Percentiles rank a stretch among this genome's conserved stretches.
Evolutionary conservation across 2,888 invertebrate species (phyloP).

Genomic region (Bombylius major): DNA sequence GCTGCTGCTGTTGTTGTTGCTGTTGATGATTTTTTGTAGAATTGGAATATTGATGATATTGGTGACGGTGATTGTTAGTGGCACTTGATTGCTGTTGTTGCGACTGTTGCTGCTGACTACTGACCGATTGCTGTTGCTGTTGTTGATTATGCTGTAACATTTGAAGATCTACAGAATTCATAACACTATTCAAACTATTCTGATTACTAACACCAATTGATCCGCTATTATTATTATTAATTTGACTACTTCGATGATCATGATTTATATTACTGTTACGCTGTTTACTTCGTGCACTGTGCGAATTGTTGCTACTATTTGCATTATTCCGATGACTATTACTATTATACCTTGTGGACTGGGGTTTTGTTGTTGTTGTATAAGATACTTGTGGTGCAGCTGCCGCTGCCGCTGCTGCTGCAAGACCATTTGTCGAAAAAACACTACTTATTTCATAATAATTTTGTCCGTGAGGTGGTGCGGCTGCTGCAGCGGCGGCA

Average conservation of each 20-base stretch:
- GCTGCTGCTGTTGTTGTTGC: slow-evolving; percentile 20
- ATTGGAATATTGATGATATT: slow-evolving; percentile 13
- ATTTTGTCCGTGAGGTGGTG: slow-evolving; percentile 38
- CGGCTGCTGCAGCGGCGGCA: slow-evolving; percentile 32
- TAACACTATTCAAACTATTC: slow-evolving; percentile 23
- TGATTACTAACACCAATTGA: slow-evolving; percentile 18
- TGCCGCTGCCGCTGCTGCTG: slow-evolving; percentile 49
- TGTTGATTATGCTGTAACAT: slow-evolving; percentile 16
- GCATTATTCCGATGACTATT: slow-evolving; percentile 25
- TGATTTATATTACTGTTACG: slow-evolving; percentile 21
- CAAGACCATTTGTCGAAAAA: slow-evolving; percentile 57
- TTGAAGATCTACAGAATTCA: slow-evolving; percentile 25
- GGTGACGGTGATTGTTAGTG: slow-evolving; percentile 21
- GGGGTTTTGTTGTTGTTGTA: slow-evolving; percentile 21
- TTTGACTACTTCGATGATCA: slow-evolving; percentile 20
- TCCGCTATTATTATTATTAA: slow-evolving; percentile 1
- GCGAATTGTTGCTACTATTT: slow-evolving; percentile 22
- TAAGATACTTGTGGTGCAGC: slow-evolving; percentile 47
- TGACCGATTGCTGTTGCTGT: slow-evolving; percentile 21
- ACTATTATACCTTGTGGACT: slow-evolving; percentile 23
- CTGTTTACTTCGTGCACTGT: slow-evolving; percentile 26
- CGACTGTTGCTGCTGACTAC: slow-evolving; percentile 4
- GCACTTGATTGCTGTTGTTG: slow-evolving; percentile 21
- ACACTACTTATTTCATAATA: slow-evolving; percentile 58
- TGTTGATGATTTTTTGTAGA: slow-evolving; percentile 17